Evolutionary conservation across 2,797 vertebrate genomes (phyloP).

Genomic region (Eulemur rubriventer): DNA sequence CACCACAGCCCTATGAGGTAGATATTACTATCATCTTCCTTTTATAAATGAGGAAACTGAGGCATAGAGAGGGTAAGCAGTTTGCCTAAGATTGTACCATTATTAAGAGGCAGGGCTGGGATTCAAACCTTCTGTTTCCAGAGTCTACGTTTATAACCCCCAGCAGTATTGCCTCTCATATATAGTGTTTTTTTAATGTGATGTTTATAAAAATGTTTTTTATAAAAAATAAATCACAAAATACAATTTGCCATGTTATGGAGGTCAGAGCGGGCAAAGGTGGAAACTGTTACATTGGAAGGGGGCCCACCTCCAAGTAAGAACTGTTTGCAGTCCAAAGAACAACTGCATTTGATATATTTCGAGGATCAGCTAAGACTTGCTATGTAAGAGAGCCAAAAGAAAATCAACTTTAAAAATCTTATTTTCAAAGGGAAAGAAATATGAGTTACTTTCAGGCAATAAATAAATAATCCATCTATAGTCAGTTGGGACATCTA

Average conservation of each 20-base stretch:
- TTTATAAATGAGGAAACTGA: neutral
- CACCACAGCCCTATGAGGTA: neutral
- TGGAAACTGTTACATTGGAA: neutral
- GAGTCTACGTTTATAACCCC: neutral
- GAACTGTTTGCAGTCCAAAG: neutral
- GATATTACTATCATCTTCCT: neutral
- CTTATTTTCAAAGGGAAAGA: constrained; percentile 22
- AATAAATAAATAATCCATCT: neutral
- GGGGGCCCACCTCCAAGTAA: neutral
- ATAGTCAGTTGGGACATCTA: neutral
- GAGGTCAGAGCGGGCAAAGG: neutral
- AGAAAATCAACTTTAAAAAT: neutral
- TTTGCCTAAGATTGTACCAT: neutral
- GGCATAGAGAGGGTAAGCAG: neutral
- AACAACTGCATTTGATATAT: neutral
- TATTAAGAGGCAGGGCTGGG: neutral
- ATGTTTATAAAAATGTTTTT: neutral
- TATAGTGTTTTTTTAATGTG: neutral
- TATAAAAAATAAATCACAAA: constrained; percentile 1
- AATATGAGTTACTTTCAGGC: neutral
- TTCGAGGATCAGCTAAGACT: neutral
- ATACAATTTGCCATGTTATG: neutral
- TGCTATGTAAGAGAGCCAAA: neutral
- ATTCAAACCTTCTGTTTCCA: neutral
- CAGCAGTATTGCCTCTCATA: neutral